Percentiles rank a stretch among this genome's conserved stretches.
These are phyloP conservation scores for Burhinus oedicnemus DNA, from an alignment of 2,113 vertebrate genomes.

Conservation along the genomic window DNA sequence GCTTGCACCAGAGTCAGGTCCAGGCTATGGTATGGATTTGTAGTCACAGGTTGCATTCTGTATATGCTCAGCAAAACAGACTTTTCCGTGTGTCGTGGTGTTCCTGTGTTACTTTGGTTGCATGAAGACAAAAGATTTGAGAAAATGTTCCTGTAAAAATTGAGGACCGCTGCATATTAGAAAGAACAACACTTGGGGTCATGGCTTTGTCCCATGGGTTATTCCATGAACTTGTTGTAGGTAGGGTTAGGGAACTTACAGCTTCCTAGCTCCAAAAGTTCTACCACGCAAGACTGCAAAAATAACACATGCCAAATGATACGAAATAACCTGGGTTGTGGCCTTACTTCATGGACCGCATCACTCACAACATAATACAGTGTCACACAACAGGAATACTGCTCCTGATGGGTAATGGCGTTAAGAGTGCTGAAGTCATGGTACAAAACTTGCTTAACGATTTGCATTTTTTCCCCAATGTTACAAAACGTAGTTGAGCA, in stretches of 20 bases:
- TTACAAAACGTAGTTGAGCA: conserved; percentile 73
- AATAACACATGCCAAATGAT: neutral
- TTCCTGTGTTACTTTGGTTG: neutral
- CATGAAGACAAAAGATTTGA: neutral
- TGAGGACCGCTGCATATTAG: neutral
- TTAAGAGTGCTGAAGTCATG: conserved; percentile 25
- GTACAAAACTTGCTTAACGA: conserved; percentile 34
- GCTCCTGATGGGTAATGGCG: neutral
- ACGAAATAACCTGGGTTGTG: neutral
- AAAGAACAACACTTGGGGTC: neutral
- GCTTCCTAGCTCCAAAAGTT: neutral
- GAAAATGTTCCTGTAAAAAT: neutral
- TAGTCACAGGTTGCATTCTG: neutral
- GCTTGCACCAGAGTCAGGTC: neutral
- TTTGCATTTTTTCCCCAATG: conserved; percentile 6
- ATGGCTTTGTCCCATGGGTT: neutral
- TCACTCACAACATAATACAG: neutral
- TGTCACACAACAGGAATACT: neutral
- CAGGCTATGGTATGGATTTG: neutral
- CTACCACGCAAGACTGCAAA: neutral
- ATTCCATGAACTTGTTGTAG: neutral
- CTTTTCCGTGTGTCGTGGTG: neutral
- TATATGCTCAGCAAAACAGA: neutral
- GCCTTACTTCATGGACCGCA: neutral
- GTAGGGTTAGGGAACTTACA: neutral